phyloP scores from a whole-genome alignment of 2,797 vertebrate species.

The Cuculus canorus region DNA sequence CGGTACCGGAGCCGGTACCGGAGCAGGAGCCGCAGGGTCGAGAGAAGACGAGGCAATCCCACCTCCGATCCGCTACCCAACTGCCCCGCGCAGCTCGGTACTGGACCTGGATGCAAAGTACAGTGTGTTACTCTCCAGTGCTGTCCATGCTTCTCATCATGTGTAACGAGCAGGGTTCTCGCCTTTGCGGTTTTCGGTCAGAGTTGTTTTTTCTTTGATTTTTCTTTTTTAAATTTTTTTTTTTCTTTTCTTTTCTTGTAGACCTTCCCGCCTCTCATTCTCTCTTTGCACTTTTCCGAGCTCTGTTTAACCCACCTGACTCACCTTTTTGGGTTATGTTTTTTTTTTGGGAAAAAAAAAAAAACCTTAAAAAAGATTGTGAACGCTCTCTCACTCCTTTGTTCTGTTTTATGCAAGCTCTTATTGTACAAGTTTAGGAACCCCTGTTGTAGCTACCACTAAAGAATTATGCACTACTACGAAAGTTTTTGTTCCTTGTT shows the following conservation, averaged over 20 bases:
- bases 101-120: constrained; percentile 86
- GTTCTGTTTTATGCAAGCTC: constrained; percentile 81
- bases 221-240: neutral
- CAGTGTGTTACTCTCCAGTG: constrained; percentile 89
- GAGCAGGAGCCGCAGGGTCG: constrained; percentile 13
- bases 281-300: constrained; percentile 68
- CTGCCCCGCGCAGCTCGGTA: constrained; percentile 72
- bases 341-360: constrained; percentile 1
- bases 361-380: constrained; percentile 68
- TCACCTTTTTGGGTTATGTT: constrained; percentile 66
- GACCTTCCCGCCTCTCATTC: constrained; percentile 35
- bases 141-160: constrained; percentile 81
- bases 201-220: constrained; percentile 66
- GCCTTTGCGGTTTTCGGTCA: constrained; percentile 66
- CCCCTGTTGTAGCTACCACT: constrained; percentile 80
- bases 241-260: constrained; percentile 56
- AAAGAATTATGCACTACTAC: constrained; percentile 83
- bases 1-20: constrained; percentile 16
- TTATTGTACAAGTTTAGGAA: constrained; percentile 83
- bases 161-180: constrained; percentile 75
- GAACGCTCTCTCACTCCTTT: constrained; percentile 75
- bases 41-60: constrained; percentile 42
- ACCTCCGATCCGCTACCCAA: constrained; percentile 64
- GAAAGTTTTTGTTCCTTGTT: constrained; percentile 82
- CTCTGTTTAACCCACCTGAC: constrained; percentile 54